These are phyloP conservation scores for Epizoanthus stellaris DNA, from an alignment of 92 coral and sea anemone species.

Conservation along the genomic window DNA sequence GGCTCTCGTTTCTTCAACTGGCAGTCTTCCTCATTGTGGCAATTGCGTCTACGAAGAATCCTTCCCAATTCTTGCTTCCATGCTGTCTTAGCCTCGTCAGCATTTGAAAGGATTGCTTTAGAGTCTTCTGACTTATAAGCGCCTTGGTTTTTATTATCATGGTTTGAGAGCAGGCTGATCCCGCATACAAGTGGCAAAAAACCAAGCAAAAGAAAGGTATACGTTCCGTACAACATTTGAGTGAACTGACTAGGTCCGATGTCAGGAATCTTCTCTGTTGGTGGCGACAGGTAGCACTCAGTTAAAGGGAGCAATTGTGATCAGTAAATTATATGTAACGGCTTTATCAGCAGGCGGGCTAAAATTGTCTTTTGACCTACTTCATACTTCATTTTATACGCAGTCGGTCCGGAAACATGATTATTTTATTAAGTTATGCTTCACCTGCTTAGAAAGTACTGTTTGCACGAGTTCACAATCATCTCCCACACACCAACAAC, in stretches of 20 bases:
- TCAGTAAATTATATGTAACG: constrained; percentile 7
- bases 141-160: not conserved
- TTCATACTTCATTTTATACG: constrained; percentile 37
- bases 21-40: no score
- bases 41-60: no score
- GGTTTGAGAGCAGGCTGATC: constrained; percentile 4
- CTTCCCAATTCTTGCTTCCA: no score
- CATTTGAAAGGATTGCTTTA: not conserved
- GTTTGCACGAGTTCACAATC: not conserved
- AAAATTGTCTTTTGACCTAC: not conserved
- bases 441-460: constrained; percentile 19
- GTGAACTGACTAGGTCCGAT: not conserved
- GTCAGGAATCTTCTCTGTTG: not conserved
- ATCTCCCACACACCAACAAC: constrained; percentile 1
- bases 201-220: not conserved
- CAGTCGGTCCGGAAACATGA: constrained; percentile 34
- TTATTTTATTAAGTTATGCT: constrained; percentile 32
- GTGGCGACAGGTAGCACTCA: not conserved
- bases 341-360: constrained; percentile 20
- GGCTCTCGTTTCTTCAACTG: no score
- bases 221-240: constrained; percentile 16
- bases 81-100: not conserved
- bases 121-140: not conserved
- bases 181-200: constrained; percentile 14
- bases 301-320: not conserved